Evolutionary conservation across 1,140 invertebrate species (phyloP).

Genomic region (Zaprionus camerounensis): DNA sequence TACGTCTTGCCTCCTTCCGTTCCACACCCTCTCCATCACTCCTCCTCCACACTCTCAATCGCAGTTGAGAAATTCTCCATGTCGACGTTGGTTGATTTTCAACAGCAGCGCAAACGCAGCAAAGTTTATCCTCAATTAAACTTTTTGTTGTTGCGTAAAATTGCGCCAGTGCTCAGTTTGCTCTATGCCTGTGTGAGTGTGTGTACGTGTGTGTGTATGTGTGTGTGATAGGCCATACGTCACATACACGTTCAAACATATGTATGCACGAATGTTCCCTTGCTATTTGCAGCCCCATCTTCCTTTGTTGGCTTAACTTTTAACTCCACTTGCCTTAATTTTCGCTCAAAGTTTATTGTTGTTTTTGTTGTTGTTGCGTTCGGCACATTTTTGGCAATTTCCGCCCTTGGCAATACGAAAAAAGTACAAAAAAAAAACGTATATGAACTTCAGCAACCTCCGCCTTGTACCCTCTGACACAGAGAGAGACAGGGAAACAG

Average conservation of each 20-base stretch:
- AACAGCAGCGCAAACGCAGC: conserved; percentile 79
- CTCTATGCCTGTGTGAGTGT: conserved; percentile 23
- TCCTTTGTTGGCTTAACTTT: conserved; percentile 80
- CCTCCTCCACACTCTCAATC: conserved; percentile 24
- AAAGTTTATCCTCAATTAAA: conserved; percentile 82
- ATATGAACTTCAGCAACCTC: conserved; percentile 23
- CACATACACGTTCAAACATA: conserved; percentile 34
- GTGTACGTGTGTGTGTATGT: conserved; percentile 41
- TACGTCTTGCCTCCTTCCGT: neutral
- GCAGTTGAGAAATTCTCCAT: conserved; percentile 58
- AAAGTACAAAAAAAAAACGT: conserved; percentile 2
- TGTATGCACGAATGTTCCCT: conserved; percentile 9
- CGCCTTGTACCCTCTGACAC: neutral
- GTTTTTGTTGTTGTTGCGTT: conserved; percentile 47
- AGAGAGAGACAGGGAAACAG: too few relatives aligned
- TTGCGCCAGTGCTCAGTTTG: conserved; percentile 62
- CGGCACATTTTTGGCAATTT: conserved; percentile 77
- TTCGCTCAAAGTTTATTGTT: conserved; percentile 68
- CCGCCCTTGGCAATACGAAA: conserved; percentile 49
- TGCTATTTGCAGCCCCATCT: conserved; percentile 55
- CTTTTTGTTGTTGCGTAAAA: conserved; percentile 81
- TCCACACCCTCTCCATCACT: too few relatives aligned
- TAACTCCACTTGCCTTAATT: conserved; percentile 80
- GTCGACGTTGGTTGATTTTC: conserved; percentile 70
- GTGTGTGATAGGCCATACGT: conserved; percentile 68